These are phyloP conservation scores for Saiga tatarica DNA, from an alignment of 2,113 vertebrate genomes.

Conservation along the genomic window DNA sequence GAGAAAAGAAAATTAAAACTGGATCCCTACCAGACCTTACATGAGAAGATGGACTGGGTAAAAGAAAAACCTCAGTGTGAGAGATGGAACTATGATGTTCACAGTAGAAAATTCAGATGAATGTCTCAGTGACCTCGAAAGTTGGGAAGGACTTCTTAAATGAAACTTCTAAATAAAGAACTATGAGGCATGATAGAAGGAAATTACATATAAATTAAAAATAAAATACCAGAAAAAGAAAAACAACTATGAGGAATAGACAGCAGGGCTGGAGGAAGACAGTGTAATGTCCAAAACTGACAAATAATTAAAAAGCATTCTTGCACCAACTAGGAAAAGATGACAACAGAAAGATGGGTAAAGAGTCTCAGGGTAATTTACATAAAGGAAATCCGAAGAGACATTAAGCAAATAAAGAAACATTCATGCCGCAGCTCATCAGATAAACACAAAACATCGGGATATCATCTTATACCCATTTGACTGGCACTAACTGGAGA, in stretches of 20 bases:
- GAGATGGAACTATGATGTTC: accelerated
- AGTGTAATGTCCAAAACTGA: accelerated
- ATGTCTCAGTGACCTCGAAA: background rate
- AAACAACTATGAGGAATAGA: background rate
- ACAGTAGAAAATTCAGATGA: background rate
- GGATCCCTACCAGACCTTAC: background rate
- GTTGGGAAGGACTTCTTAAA: background rate
- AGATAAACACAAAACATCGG: background rate
- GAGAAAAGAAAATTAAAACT: background rate
- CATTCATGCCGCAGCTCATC: accelerated
- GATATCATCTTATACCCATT: background rate
- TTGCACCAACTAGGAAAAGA: no score
- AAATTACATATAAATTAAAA: background rate
- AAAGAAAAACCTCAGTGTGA: background rate
- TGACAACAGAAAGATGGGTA: accelerated
- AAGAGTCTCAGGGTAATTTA: background rate
- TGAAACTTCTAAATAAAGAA: background rate
- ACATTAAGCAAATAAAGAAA: no score
- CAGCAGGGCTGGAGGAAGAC: background rate
- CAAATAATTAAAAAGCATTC: no score
- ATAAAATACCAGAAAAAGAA: background rate
- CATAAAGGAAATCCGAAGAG: background rate
- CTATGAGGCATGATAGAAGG: background rate
- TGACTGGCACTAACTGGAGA: background rate
- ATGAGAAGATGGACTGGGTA: accelerated